A percentile compares a stretch with the other conserved stretches of the same genome.
Evolutionary conservation across 1,140 invertebrate species (phyloP).

Genomic region (Aleiodes sp.): DNA sequence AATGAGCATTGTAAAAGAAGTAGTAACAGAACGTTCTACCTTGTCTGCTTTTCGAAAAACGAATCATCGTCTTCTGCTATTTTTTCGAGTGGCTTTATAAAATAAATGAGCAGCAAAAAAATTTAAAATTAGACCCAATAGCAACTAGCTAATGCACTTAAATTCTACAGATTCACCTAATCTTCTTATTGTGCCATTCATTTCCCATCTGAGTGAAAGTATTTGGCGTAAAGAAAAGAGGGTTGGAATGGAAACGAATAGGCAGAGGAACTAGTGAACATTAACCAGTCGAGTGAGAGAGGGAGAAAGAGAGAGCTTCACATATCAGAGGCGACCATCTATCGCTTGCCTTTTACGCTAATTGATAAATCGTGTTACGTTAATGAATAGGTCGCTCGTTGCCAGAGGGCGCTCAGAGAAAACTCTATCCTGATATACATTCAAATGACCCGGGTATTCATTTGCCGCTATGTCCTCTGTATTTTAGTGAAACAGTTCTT

Average conservation of each 20-base stretch:
- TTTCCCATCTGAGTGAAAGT: conserved; percentile 15
- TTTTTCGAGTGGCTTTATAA: too few species aligned
- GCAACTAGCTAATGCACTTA: conserved; percentile 6
- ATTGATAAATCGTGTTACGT: conserved; percentile 67
- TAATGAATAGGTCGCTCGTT: conserved; percentile 59
- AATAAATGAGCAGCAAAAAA: too few species aligned
- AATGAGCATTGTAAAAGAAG: too few species aligned
- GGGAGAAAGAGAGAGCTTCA: not conserved
- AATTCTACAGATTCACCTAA: not conserved
- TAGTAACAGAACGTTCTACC: too few species aligned
- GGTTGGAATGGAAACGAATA: not conserved
- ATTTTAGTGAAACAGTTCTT: not conserved
- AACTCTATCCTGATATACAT: conserved; percentile 3
- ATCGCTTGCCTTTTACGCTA: conserved; percentile 66
- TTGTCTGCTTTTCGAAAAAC: too few species aligned
- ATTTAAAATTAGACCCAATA: not conserved
- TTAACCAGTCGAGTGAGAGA: not conserved
- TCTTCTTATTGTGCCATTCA: conserved; percentile 10
- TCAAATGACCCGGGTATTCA: not conserved
- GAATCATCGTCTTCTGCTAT: too few species aligned
- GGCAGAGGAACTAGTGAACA: not conserved
- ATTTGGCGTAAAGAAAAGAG: not conserved
- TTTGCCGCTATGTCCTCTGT: not conserved
- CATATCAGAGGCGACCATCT: conserved; percentile 58
- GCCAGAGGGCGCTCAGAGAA: conserved; percentile 22